phyloP scores from a whole-genome alignment of 2,113 vertebrate genomes.

The Petaurus breviceps region DNA sequence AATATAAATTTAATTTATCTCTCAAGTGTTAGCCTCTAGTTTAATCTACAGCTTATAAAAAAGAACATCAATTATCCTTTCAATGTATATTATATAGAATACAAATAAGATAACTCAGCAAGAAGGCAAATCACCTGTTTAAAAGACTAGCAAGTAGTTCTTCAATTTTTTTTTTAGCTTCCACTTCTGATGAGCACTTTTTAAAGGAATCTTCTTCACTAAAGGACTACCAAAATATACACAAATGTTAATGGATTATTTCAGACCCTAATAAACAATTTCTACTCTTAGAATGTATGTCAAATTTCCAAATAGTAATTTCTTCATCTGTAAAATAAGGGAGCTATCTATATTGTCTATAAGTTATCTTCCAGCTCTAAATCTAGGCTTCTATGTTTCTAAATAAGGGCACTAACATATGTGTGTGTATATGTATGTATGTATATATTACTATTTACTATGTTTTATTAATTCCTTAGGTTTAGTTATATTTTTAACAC shows the following conservation, averaged over 20 bases:
- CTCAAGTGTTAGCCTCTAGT: neutral
- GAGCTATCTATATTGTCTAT: neutral
- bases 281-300: neutral
- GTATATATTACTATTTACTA: neutral
- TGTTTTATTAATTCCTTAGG: neutral
- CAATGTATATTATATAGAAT: neutral
- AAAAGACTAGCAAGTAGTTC: slow-evolving; percentile 87
- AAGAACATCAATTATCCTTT: neutral
- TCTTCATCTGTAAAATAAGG: neutral
- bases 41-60: slow-evolving; percentile 22
- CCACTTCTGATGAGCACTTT: slow-evolving; percentile 88
- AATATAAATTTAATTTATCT: neutral
- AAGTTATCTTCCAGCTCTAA: neutral
- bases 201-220: slow-evolving; percentile 96
- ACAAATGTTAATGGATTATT: slow-evolving; percentile 52
- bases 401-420: neutral
- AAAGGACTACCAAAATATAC: slow-evolving; percentile 87
- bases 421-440: no score
- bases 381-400: neutral
- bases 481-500: neutral
- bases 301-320: slow-evolving; percentile 35
- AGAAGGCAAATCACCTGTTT: slow-evolving; percentile 85
- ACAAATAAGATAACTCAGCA: neutral
- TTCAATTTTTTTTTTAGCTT: slow-evolving; percentile 87
- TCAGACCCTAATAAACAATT: slow-evolving; percentile 29